Percentiles rank a stretch among this genome's conserved stretches.
Conservation (phyloP, 2,113 vertebrate species). For the Strix aluco region DNA sequence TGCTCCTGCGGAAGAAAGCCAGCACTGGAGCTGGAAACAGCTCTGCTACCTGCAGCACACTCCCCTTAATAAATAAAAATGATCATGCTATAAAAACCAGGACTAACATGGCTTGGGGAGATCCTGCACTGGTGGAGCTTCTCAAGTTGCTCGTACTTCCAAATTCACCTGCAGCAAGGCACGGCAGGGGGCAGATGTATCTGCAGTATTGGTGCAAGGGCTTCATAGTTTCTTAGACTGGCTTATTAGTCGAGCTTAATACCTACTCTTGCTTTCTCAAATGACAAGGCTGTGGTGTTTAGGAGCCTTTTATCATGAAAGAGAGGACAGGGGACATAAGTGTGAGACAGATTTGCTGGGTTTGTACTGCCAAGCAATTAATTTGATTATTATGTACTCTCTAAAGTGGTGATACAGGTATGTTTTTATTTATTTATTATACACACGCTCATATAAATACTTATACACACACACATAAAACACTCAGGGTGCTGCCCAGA, state of each 20-base stretch:
- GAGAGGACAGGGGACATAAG: not conserved
- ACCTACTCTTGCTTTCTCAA: not conserved
- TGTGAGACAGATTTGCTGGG: not conserved
- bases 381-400: not conserved
- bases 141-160: not conserved
- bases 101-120: rapidly evolving
- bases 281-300: not conserved
- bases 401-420: not conserved
- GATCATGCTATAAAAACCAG: not conserved
- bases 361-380: not conserved
- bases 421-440: not conserved
- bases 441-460: not conserved
- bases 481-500: not conserved
- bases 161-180: not conserved
- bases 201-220: not conserved
- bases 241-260: not conserved
- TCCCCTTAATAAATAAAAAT: no score
- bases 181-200: rapidly evolving
- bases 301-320: not conserved
- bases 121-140: not conserved
- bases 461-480: not conserved
- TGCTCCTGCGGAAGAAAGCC: not conserved
- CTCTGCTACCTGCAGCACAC: not conserved
- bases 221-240: not conserved
- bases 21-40: not conserved